Evolutionary conservation across 2,888 invertebrate species (phyloP), one percentile per base, ranked within the genome.

Genomic region (Phortica okadai): DNA sequence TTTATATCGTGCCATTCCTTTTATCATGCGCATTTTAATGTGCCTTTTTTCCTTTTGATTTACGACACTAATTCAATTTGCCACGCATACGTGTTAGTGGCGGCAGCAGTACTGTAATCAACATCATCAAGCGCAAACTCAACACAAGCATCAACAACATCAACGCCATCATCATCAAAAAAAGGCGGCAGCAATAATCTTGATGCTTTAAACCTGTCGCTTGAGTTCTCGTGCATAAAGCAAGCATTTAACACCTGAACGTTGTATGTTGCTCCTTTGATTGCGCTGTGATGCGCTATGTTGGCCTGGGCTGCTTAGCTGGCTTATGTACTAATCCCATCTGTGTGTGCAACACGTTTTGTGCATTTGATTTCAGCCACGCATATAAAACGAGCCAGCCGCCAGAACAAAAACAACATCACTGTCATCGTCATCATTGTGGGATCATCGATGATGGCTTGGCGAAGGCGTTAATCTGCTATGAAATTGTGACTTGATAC

Each of bases 51-150:
- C 69, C 45, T 69, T 69, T 69, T 69, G 69, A 69, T 69, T 69
- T 69, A 69, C 69, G 16, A 45, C 69, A 69, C 45, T 69, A 69
- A 45, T 69, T 45, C 69, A 69, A 69, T 69, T 69, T 69, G 69
- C 45, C n/a, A 69, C 69, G 69, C 69, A 21, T 69, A 45, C 69
- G 41, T 45, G 56, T 56, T 16, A 56, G 14, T 16, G 25, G 21
- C 62, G 21, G 21, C 10, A 25, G 62, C 62, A 25, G 1, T 62
- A 33, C 33, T 33, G 33, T 5, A 33, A 33, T 33, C 33, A 33
- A 2, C 21, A 21, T 16, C 21, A 6, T 7, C 62, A 62, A 11
- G 10, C 62, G n/a, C 25, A 7, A 7, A 21, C 25, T 16, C 62
- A 62, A 5, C 21, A 62, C 4, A 1, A 62, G 10, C 62, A 62